A percentile compares a stretch with the other conserved stretches of the same genome.
Conservation (phyloP, 2,113 vertebrate species). For the Siniperca chuatsi region DNA sequence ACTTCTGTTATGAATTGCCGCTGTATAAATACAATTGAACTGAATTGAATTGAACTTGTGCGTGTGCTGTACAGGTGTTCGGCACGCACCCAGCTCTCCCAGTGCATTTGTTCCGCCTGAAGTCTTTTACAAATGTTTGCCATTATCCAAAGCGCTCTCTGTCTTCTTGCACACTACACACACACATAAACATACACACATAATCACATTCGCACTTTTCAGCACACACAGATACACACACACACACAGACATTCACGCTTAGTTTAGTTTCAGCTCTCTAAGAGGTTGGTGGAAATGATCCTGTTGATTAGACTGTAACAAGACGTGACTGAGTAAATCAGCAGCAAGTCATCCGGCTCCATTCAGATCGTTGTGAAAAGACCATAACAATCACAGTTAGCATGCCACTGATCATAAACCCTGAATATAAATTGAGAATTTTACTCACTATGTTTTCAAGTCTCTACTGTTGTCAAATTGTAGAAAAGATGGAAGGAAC, state of each 20-base stretch:
- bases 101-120: slow-evolving; percentile 36
- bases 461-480: neutral
- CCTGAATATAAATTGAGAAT: neutral
- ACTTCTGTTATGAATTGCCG: no score
- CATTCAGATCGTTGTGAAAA: neutral
- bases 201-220: neutral
- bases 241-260: neutral
- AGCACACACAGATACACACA: neutral
- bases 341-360: neutral
- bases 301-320: slow-evolving; percentile 30
- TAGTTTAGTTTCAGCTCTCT: neutral
- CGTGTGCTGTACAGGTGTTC: slow-evolving; percentile 61
- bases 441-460: neutral
- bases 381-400: neutral
- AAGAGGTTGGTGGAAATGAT: slow-evolving; percentile 17
- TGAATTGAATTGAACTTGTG: neutral
- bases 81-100: slow-evolving; percentile 22
- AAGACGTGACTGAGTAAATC: neutral
- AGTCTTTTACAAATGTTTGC: slow-evolving; percentile 53
- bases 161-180: slow-evolving; percentile 10
- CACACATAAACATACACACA: neutral
- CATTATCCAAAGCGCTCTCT: slow-evolving; percentile 21
- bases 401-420: neutral
- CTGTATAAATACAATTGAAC: no score
- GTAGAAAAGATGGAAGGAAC: neutral